Evolutionary conservation across 1,140 invertebrate species (phyloP), one percentile per base, ranked within the genome.

Genomic region (Bombus cullumanus): DNA sequence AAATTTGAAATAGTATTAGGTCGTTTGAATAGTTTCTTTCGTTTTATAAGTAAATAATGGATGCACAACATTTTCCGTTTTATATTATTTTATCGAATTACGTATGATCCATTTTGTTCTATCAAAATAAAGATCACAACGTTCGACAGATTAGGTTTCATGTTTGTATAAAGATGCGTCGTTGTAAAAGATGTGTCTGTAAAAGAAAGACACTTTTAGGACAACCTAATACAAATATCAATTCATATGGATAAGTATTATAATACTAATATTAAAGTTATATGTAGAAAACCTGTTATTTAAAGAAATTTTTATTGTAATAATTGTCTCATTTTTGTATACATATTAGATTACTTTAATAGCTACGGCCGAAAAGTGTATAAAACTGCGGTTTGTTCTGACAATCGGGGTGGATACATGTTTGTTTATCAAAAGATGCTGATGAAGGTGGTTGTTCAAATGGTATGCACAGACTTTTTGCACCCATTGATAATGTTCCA

Each of bases 391-490:
- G 97, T 91, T 97, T 97, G 53, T 96, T 96, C 37, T 94, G 96
- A 95, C 99, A 99, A 75, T 94, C 94, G n/a, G 98, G 98, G 95
- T 98, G 96, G 86, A 99, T 98, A 94, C 99, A 99, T 89, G 97
- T 97, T 73, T 98, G 96, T 28, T 92, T 93, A 28, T 94, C 86
- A 71, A 95, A 94, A 62, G 98, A 95, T 25, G 93, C 81, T 12
- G 96, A 94, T 4, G 97, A 97, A 80, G 95, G 91, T 18, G 97
- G 97, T 93, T 99, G 99, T 41, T 98, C 96, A 93, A 99, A 98
- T 22, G 99, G 99, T 92, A 99, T 99, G 94, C 99, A 99, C 1
- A 99, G 96, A 39, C 98, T 97, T 95, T 99, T 99, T 10, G 99
- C 99, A 59, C 99, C 99, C 99, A 99, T 99, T 1, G 98, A 97